Evolutionary conservation across 2,888 invertebrate genomes (phyloP), one percentile per base, ranked within the genome.

Genomic region (Crossocerus cetratus): DNA sequence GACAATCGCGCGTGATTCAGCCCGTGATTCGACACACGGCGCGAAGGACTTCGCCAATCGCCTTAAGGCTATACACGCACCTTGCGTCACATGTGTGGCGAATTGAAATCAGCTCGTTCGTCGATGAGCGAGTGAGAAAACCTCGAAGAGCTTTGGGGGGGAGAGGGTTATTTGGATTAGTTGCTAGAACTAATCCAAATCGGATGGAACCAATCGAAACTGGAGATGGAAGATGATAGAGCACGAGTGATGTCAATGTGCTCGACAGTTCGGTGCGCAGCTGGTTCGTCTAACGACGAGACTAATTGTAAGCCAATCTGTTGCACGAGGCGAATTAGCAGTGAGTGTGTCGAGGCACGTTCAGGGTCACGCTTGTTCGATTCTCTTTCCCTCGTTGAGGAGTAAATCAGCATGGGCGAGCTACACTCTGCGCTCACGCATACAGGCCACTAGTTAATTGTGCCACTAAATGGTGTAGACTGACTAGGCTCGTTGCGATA

Each of bases 331-430:
- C 60, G 54, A 73, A 76, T 76, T 76, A 76, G 67, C 70, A 54
- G n/a, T 56, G 71, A 73, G 69, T 73, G 32, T 32, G 67, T 43
- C 69, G 65, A 70, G 32, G 32, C 70, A 63, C 68, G 68, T 66
- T 65, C 69, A 72, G 71, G 76, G 76, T 76, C 71, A 76, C 63
- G 76, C 65, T 74, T 71, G 74, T 74, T 69, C 72, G 69, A 69
- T 57, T 57, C 72, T 67, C 69, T 64, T 69, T 69, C 69, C 56
- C 64, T 44, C 69, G 16, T 66, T 69, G 54, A 58, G 58, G 61
- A 60, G 63, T 64, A 66, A 69, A 63, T 64, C 72, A 32, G 45
- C 63, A 72, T 76, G 69, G 75, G 75, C 72, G 75, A 73, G 49
- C 55, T 44, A 70, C 54, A 32, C 59, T 55, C 55, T 56, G 45